Evolutionary conservation across 2,113 vertebrate genomes (phyloP), one percentile per base, ranked within the genome.

Genomic region (Craseonycteris thonglongyai): DNA sequence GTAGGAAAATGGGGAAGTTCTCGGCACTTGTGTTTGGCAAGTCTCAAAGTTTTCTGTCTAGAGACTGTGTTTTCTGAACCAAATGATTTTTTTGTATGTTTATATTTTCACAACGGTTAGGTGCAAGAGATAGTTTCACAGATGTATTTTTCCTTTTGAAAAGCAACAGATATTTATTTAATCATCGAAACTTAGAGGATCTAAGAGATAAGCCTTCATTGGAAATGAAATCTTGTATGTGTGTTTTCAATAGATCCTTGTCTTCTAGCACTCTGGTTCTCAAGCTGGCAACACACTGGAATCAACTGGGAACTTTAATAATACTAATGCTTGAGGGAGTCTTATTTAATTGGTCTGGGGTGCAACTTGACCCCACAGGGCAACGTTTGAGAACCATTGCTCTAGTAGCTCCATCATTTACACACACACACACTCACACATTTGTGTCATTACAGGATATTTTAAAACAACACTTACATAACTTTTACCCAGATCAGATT

Each of bases 131-230:
- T 6, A 94, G 54, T 90, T 58, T 94, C 56, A 61, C 87, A 91
- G 59, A 94, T 91, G 7, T 30, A 40, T 54, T 47, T 88, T 69
- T 96, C 47, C 76, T 79, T 81, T 59, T n/a, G 30, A 47, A 92
- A 74, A 93, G 35, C 71, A 96, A 94, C 47, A 87, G 59, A 86
- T 81, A 89, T 61, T 93, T 93, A 72, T 86, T 93, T 93, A 95
- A 87, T 95, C 74, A 89, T 14, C 75, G 71, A 94, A 79, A 93
- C 87, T 45, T 15, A 66, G 47, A 90, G 19, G 26, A 81, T 81
- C 24, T 90, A 88, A 74, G 22, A 76, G 79, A 79, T 42, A 79
- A 74, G 81, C 16, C 40, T 80, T 84, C 33, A 28, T 4, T 66
- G 33, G 15, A n/a, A 10, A 45, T 63, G 40, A 93, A 80, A 75